phyloP scores from a whole-genome alignment of 30 jellyfish, hydroid and myxozoan species.

The Cassiopea xamachana region DNA sequence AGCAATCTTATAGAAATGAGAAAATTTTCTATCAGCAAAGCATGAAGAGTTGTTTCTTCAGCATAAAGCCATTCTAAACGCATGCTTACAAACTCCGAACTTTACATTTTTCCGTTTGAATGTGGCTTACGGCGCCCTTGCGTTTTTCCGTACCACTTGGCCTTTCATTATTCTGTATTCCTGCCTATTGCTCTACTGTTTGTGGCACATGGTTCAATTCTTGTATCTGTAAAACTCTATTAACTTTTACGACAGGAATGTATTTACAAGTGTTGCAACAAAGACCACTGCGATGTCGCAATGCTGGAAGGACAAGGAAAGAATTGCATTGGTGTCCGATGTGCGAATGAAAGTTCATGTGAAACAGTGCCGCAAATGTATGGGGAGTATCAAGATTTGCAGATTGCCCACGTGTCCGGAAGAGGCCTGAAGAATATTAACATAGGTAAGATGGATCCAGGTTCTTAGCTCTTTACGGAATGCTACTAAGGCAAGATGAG shows the following conservation, averaged over 20 bases:
- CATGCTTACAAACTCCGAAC: no score
- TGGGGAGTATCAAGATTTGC: conserved; percentile 88
- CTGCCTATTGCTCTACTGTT: not conserved
- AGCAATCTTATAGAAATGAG: no score
- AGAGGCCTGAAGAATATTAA: conserved; percentile 77
- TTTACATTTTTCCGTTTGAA: no score
- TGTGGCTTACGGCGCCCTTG: no score
- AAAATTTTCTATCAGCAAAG: no score
- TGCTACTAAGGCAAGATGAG: not conserved
- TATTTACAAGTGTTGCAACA: conserved; percentile 87
- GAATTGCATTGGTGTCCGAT: conserved; percentile 93
- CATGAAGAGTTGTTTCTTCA: no score
- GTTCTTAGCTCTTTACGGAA: not conserved
- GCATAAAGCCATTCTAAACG: no score
- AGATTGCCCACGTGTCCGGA: conserved; percentile 92
- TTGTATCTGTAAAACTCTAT: not conserved
- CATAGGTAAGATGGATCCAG: conserved; percentile 58
- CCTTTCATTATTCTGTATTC: no score
- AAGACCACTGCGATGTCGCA: conserved; percentile 89
- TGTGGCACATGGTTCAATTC: not conserved
- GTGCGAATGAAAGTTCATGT: conserved; percentile 93
- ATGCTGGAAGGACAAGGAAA: conserved; percentile 89
- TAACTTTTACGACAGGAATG: conserved; percentile 72
- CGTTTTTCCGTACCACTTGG: no score
- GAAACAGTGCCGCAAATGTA: conserved; percentile 87